Evolutionary conservation across 1,140 invertebrate genomes (phyloP).

Genomic region (Diorhabda sublineata): DNA sequence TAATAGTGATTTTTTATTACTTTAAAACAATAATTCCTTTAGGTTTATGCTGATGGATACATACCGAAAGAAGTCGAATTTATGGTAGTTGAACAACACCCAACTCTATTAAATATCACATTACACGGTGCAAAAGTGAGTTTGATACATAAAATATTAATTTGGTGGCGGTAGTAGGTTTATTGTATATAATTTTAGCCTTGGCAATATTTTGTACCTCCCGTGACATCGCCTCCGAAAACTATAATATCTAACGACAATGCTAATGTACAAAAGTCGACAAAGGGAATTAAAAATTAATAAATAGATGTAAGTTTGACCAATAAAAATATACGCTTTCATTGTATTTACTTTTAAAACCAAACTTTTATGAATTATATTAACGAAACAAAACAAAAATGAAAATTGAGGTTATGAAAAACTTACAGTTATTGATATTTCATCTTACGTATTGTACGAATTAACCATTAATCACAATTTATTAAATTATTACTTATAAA

Average conservation of each 20-base stretch:
- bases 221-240: slow-evolving; percentile 30
- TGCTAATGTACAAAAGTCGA: slow-evolving; percentile 20
- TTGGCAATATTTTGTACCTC: slow-evolving; percentile 25
- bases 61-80: slow-evolving; percentile 79
- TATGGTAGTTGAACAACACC: slow-evolving; percentile 78
- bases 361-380: too few relatives aligned
- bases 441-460: too few relatives aligned
- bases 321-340: too few relatives aligned
- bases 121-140: slow-evolving; percentile 73
- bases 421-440: too few relatives aligned
- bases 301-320: not conserved
- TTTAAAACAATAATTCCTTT: slow-evolving; percentile 15
- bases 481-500: too few relatives aligned
- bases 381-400: too few relatives aligned
- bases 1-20: not conserved
- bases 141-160: not conserved
- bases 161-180: slow-evolving; percentile 15
- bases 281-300: slow-evolving; percentile 30
- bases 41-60: slow-evolving; percentile 82
- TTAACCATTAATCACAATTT: too few relatives aligned
- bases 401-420: too few relatives aligned
- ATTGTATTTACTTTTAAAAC: too few relatives aligned
- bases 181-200: slow-evolving; percentile 25
- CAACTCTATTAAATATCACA: slow-evolving; percentile 80
- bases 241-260: slow-evolving; percentile 24